These are phyloP conservation scores for Ichneumon xanthorius DNA, from an alignment of 2,888 invertebrate genomes.

Conservation along the genomic window DNA sequence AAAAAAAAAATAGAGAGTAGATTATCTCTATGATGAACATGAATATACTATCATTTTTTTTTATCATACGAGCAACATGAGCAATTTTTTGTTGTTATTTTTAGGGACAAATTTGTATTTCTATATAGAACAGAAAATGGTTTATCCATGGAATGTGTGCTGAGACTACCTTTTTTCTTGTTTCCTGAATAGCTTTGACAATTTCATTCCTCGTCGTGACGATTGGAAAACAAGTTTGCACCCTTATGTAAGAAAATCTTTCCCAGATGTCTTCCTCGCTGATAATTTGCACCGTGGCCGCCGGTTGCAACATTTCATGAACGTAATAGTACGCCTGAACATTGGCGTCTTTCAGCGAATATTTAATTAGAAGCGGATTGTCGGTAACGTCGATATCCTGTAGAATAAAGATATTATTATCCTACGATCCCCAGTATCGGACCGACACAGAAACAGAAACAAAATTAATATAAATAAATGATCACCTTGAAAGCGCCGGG, in stretches of 20 bases:
- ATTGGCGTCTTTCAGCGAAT: constrained; percentile 86
- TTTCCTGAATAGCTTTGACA: constrained; percentile 87
- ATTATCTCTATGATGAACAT: no score
- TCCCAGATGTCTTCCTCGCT: constrained; percentile 88
- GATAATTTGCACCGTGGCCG: constrained; percentile 88
- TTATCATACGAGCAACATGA: no score
- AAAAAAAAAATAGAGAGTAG: no score
- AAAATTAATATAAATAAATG: not conserved
- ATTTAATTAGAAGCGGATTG: constrained; percentile 90
- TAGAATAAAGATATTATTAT: constrained; percentile 45
- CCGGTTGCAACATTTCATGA: constrained; percentile 90
- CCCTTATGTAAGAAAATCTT: constrained; percentile 90
- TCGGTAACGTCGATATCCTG: constrained; percentile 92
- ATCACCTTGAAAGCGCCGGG: constrained; percentile 87
- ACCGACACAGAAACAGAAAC: not conserved
- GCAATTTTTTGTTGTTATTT: no score
- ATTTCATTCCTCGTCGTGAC: constrained; percentile 87
- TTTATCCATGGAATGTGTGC: not conserved
- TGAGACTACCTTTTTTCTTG: constrained; percentile 88
- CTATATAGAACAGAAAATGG: not conserved
- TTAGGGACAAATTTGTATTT: not conserved
- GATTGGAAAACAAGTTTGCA: constrained; percentile 89
- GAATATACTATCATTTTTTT: no score
- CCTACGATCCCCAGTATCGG: not conserved
- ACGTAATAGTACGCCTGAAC: constrained; percentile 89